Conservation (phyloP, 2,113 vertebrate genomes). For the Hypanus sabinus region DNA sequence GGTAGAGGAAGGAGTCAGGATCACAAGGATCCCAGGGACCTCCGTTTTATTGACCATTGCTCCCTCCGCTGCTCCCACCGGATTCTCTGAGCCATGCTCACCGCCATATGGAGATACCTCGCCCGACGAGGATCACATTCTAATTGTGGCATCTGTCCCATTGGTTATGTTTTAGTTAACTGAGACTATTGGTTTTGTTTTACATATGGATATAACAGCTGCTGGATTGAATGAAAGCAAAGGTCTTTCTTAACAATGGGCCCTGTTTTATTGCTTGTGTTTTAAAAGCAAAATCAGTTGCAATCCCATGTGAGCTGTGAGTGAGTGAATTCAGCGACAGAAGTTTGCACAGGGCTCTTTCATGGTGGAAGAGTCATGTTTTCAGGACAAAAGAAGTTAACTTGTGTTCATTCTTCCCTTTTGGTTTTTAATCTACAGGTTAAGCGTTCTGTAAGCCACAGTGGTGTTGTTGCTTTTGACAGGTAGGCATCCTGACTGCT, state of each 20-base stretch:
- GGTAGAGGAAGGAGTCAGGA: no score
- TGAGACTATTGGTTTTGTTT: neutral
- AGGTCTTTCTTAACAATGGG: no score
- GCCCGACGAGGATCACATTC: neutral
- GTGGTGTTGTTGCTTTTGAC: conserved; percentile 39
- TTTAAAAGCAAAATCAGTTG: neutral
- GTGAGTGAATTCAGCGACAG: neutral
- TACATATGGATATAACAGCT: neutral
- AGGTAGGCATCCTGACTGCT: neutral
- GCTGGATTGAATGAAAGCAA: neutral
- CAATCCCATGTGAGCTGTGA: neutral
- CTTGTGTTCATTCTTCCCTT: neutral
- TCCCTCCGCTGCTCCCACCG: no score
- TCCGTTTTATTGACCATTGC: no score
- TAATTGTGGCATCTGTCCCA: neutral
- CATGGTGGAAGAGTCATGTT: neutral
- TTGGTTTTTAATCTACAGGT: conserved; percentile 38
- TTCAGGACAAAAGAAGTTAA: neutral
- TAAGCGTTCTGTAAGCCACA: conserved; percentile 43
- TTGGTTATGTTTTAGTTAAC: neutral
- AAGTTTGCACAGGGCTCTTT: neutral
- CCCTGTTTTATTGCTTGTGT: neutral
- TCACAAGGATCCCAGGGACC: no score
- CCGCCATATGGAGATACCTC: no score
- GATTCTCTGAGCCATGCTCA: no score